Conservation (phyloP, 1,140 invertebrate species). For the Gyrodactylus bullatarudis region DNA sequence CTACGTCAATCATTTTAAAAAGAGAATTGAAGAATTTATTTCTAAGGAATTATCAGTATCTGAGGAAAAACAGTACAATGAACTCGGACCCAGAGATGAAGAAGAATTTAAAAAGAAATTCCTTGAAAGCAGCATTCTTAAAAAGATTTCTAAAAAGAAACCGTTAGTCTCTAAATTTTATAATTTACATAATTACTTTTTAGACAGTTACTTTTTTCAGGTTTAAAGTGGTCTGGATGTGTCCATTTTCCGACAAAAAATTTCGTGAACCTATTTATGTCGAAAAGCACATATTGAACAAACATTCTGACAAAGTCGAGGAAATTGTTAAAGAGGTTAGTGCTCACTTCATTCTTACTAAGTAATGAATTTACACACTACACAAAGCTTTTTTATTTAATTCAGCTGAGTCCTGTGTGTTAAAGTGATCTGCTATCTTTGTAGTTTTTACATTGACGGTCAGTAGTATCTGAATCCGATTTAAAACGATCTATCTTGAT, state of each 20-base stretch:
- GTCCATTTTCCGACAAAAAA: conserved; percentile 86
- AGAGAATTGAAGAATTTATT: background rate
- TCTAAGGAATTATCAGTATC: background rate
- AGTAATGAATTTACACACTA: background rate
- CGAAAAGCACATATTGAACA: conserved; percentile 86
- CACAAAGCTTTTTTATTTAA: background rate
- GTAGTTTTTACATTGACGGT: conserved; percentile 8
- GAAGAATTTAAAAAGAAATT: background rate
- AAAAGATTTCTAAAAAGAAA: conserved; percentile 2
- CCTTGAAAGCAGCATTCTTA: background rate
- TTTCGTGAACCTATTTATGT: conserved; percentile 98
- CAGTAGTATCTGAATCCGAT: too few species aligned
- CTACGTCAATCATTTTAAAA: background rate
- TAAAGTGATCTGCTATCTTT: background rate
- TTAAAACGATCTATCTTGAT: too few species aligned
- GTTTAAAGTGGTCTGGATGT: conserved; percentile 37
- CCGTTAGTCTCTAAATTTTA: conserved; percentile 8
- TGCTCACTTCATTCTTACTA: background rate
- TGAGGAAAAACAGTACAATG: conserved; percentile 15
- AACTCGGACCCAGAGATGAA: conserved; percentile 10
- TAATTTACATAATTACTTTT: conserved; percentile 31
- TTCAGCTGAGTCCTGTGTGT: background rate
- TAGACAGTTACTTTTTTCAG: conserved; percentile 68
- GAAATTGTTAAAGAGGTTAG: conserved; percentile 65
- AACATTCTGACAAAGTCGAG: conserved; percentile 73